Percentiles rank a stretch among this genome's conserved stretches.
Conservation (phyloP, 1,140 invertebrate genomes). For the Xylocopa sonorina region DNA sequence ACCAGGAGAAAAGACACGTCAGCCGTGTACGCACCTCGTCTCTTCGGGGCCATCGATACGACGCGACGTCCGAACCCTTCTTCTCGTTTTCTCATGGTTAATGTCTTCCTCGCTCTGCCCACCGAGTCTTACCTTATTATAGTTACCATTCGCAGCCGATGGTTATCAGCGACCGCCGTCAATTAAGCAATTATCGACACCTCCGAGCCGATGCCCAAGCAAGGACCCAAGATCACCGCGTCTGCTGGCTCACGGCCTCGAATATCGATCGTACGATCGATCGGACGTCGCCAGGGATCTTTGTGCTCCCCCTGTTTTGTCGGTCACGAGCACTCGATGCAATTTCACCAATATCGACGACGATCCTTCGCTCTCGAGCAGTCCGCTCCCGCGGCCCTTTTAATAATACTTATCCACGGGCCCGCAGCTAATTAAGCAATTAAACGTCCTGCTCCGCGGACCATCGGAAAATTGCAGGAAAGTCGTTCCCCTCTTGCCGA, state of each 20-base stretch:
- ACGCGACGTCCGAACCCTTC: constrained; percentile 44
- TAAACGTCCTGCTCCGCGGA: constrained; percentile 1
- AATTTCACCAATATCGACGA: neutral
- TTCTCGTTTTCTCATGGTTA: constrained; percentile 24
- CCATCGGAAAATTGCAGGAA: constrained; percentile 5
- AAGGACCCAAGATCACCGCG: constrained; percentile 26
- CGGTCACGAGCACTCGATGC: neutral
- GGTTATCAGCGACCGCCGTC: constrained; percentile 71
- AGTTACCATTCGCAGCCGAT: constrained; percentile 51
- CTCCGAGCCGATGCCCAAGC: constrained; percentile 35
- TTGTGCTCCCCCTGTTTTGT: neutral
- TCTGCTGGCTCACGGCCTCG: constrained; percentile 55
- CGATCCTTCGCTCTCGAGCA: neutral
- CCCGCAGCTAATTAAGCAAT: constrained; percentile 53
- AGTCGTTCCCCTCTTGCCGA: constrained; percentile 13
- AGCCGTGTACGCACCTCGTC: constrained; percentile 68
- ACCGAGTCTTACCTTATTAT: constrained; percentile 38
- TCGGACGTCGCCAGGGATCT: neutral
- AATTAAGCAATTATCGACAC: constrained; percentile 75
- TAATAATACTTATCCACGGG: constrained; percentile 35
- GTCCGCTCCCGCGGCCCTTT: too few relatives aligned
- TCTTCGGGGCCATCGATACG: constrained; percentile 68
- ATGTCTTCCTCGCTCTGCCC: constrained; percentile 8
- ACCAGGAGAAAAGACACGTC: constrained; percentile 74
- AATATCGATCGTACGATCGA: constrained; percentile 15